These are phyloP conservation scores for Lithosia quadra DNA, from an alignment of 2,888 invertebrate genomes.

Conservation along the genomic window DNA sequence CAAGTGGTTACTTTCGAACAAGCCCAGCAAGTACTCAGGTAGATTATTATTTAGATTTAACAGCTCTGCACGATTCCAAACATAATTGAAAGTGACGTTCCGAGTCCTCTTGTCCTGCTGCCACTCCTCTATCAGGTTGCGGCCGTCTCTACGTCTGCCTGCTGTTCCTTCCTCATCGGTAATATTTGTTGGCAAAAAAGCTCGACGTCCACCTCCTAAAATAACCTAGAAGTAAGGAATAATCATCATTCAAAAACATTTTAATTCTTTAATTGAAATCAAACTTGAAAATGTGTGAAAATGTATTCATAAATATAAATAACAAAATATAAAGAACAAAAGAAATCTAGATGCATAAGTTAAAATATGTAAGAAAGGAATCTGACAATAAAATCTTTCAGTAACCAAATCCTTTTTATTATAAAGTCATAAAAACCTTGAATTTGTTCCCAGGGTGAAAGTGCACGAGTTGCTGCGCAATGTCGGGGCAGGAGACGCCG, in stretches of 20 bases:
- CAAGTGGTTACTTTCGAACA: constrained; percentile 89
- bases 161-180: constrained; percentile 83
- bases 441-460: constrained; percentile 88
- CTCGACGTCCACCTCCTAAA: constrained; percentile 90
- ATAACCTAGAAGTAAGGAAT: constrained; percentile 83
- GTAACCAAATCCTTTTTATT: neutral
- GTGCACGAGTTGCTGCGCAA: constrained; percentile 89
- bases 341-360: neutral
- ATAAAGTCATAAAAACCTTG: constrained; percentile 77
- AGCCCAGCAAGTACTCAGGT: constrained; percentile 88
- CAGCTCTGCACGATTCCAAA: constrained; percentile 88
- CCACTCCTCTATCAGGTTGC: constrained; percentile 90
- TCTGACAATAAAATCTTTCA: neutral
- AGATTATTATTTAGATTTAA: constrained; percentile 62
- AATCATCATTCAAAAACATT: neutral
- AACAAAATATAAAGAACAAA: too few species aligned
- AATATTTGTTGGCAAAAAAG: constrained; percentile 87
- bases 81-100: constrained; percentile 78
- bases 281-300: neutral
- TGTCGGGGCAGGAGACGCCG: constrained; percentile 78
- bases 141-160: constrained; percentile 86
- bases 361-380: neutral
- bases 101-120: constrained; percentile 72
- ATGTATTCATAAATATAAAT: neutral
- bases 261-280: neutral